Conservation (phyloP, 2,888 invertebrate species). For the Thymelicus acteon region DNA sequence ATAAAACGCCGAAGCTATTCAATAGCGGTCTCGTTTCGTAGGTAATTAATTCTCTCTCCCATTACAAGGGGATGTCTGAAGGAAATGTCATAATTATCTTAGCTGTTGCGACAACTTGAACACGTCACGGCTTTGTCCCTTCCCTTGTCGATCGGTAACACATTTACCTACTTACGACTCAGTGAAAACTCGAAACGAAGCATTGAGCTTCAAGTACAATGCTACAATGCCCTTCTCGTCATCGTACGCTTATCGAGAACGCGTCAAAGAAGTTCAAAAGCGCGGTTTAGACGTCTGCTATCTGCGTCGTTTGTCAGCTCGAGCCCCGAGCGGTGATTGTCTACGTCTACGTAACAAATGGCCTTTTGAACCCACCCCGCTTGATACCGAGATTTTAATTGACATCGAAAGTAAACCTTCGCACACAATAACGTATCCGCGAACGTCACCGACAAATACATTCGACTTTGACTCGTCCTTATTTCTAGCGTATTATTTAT, state of each 20-base stretch:
- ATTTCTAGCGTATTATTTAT: slow-evolving; percentile 42
- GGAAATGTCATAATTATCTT: slow-evolving; percentile 73
- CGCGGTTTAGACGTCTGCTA: slow-evolving; percentile 75
- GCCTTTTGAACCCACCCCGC: slow-evolving; percentile 66
- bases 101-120: slow-evolving; percentile 63
- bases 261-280: slow-evolving; percentile 83
- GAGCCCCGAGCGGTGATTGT: slow-evolving; percentile 74
- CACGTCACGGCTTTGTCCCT: slow-evolving; percentile 58
- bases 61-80: slow-evolving; percentile 51
- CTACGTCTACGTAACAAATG: slow-evolving; percentile 66
- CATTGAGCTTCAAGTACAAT: slow-evolving; percentile 60
- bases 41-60: slow-evolving; percentile 53
- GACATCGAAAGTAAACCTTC: slow-evolving; percentile 53
- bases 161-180: slow-evolving; percentile 80
- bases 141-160: slow-evolving; percentile 77
- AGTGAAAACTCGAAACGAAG: slow-evolving; percentile 82
- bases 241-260: slow-evolving; percentile 73
- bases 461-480: slow-evolving; percentile 50
- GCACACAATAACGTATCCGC: slow-evolving; percentile 44
- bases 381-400: slow-evolving; percentile 67
- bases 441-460: slow-evolving; percentile 44
- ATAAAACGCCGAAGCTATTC: slow-evolving; percentile 23
- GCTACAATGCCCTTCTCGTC: slow-evolving; percentile 55
- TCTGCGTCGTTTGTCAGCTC: slow-evolving; percentile 78
- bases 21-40: slow-evolving; percentile 21